Conservation (phyloP, 2,888 invertebrate genomes). For the Eumerus sabulonum region DNA sequence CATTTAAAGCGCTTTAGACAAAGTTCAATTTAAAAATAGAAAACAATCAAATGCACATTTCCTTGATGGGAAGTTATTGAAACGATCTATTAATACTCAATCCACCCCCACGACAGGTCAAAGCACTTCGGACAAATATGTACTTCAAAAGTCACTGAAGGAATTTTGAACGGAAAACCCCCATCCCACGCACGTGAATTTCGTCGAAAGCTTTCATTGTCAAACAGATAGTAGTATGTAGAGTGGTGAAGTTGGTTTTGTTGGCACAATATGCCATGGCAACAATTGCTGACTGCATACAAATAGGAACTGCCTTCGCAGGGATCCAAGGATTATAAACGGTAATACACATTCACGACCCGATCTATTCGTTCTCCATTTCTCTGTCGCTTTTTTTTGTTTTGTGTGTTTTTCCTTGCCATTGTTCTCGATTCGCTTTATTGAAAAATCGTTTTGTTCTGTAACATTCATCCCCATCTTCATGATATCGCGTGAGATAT, state of each 20-base stretch:
- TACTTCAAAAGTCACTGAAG: conserved; percentile 12
- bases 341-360: conserved; percentile 40
- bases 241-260: conserved; percentile 44
- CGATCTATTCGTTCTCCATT: conserved; percentile 53
- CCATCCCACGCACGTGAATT: conserved; percentile 53
- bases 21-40: too few species aligned
- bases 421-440: conserved; percentile 44
- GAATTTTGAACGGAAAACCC: conserved; percentile 23
- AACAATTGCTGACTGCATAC: conserved; percentile 33
- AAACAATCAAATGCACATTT: conserved; percentile 21
- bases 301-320: conserved; percentile 15
- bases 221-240: conserved; percentile 32
- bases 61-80: conserved; percentile 1
- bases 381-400: not conserved
- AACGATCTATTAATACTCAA: conserved; percentile 8
- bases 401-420: conserved; percentile 18
- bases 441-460: conserved; percentile 38
- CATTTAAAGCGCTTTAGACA: too few species aligned
- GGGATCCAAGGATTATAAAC: conserved; percentile 56
- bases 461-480: conserved; percentile 45
- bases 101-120: conserved; percentile 3
- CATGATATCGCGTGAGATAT: conserved; percentile 57
- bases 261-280: conserved; percentile 33
- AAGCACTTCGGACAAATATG: conserved; percentile 7
- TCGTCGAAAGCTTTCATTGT: conserved; percentile 51